Evolutionary conservation across 2,113 vertebrate genomes (phyloP).

Genomic region (Boulengeromyrus knoepffleri): DNA sequence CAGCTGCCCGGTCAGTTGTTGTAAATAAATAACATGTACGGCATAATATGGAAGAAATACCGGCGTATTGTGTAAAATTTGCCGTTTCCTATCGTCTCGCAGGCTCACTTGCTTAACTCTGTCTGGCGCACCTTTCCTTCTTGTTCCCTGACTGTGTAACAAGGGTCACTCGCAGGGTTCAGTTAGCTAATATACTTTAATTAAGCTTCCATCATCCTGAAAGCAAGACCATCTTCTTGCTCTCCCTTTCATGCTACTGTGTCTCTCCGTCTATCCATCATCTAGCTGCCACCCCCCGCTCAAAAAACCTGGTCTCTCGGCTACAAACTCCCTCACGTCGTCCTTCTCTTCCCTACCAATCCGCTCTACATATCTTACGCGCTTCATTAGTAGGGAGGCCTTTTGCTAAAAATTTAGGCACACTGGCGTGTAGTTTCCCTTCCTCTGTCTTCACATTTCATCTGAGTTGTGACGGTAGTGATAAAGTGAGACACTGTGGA

Average conservation of each 20-base stretch:
- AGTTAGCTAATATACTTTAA: slow-evolving; percentile 65
- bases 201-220: slow-evolving; percentile 63
- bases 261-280: slow-evolving; percentile 54
- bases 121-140: neutral
- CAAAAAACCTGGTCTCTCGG: slow-evolving; percentile 28
- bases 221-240: slow-evolving; percentile 33
- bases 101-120: neutral
- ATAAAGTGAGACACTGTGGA: slow-evolving; percentile 47
- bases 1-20: neutral
- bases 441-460: slow-evolving; percentile 9
- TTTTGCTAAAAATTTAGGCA: slow-evolving; percentile 8
- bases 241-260: slow-evolving; percentile 47
- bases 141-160: slow-evolving; percentile 50
- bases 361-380: neutral
- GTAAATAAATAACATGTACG: neutral
- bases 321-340: neutral
- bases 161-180: slow-evolving; percentile 56
- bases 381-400: neutral
- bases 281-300: neutral
- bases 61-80: neutral
- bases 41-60: neutral
- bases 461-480: slow-evolving; percentile 42
- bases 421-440: neutral
- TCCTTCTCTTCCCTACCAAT: slow-evolving; percentile 14
- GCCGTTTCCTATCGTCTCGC: neutral